Percentiles rank a stretch among this genome's conserved stretches.
phyloP scores from a whole-genome alignment of 1,140 invertebrate species.

The Drosophila aff. region DNA sequence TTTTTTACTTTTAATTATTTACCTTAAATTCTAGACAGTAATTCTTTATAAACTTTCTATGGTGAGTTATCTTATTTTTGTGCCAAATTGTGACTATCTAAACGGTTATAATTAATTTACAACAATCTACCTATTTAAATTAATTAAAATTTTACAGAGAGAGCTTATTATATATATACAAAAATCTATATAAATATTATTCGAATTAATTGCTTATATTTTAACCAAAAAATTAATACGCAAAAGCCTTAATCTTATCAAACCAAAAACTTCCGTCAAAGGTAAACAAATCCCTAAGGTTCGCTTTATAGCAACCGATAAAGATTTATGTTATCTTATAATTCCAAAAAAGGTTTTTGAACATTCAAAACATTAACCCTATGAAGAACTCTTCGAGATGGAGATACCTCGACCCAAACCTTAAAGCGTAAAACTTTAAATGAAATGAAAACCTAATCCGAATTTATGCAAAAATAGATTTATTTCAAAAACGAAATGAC shows the following conservation, averaged over 20 bases:
- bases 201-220: not conserved
- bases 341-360: too few relatives aligned
- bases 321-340: not conserved
- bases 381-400: too few relatives aligned
- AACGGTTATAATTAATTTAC: not conserved
- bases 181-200: too few relatives aligned
- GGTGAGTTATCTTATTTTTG: too few relatives aligned
- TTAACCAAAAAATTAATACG: not conserved
- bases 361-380: too few relatives aligned
- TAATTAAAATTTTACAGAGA: not conserved
- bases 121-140: not conserved
- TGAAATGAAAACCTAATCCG: not conserved
- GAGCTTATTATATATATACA: not conserved
- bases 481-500: not conserved
- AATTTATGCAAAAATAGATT: slow-evolving; percentile 1
- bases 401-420: not conserved
- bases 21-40: not conserved
- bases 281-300: slow-evolving; percentile 10
- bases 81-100: not conserved
- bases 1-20: not conserved
- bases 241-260: slow-evolving; percentile 21
- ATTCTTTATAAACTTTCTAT: not conserved
- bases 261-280: not conserved
- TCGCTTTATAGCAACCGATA: not conserved
- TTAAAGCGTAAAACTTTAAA: too few relatives aligned